These are phyloP conservation scores for Lamellibrachia columna DNA, from an alignment of 2,888 invertebrate genomes.

Conservation along the genomic window DNA sequence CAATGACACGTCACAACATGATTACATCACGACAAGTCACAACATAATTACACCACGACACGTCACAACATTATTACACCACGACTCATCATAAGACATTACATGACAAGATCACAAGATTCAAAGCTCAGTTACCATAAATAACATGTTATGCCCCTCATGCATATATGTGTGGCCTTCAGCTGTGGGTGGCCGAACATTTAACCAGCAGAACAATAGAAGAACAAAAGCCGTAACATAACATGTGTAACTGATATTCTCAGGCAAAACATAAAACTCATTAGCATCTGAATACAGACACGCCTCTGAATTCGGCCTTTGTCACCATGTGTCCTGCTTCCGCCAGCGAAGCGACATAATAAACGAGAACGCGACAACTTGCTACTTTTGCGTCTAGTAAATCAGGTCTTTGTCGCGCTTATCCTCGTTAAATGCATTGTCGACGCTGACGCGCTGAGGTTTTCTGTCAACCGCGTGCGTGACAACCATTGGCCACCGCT, in stretches of 20 bases:
- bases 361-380: conserved; percentile 6
- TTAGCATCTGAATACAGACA: background rate
- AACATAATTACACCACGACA: background rate
- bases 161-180: background rate
- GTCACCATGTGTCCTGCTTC: background rate
- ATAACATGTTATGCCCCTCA: background rate
- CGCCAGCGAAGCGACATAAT: background rate
- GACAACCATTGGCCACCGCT: background rate
- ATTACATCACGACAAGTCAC: background rate
- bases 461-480: background rate
- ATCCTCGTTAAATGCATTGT: background rate
- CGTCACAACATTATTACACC: background rate
- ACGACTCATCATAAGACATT: background rate
- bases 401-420: background rate
- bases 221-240: background rate
- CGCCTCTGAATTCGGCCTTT: background rate
- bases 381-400: background rate
- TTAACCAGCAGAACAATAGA: background rate
- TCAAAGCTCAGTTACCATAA: background rate
- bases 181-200: background rate
- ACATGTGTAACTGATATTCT: background rate
- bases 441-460: background rate
- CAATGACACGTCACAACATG: background rate
- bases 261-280: background rate
- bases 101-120: background rate